Evolutionary conservation across 2,113 vertebrate genomes (phyloP), one percentile per base, ranked within the genome.

Genomic region (Melanerpes aurifrons): DNA sequence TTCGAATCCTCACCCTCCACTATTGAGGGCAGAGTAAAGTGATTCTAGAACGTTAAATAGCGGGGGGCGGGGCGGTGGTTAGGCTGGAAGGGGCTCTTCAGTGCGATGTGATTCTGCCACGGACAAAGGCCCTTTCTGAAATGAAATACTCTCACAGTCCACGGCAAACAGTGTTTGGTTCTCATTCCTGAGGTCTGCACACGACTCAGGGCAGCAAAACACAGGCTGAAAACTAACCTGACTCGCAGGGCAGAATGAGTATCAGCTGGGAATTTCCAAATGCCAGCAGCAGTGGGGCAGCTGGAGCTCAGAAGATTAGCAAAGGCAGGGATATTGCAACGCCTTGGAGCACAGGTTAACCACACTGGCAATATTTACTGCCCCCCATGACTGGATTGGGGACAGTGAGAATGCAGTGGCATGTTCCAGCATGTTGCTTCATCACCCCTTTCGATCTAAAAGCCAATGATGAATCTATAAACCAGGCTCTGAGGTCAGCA

Each of bases 401-500:
- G 77, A 53, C 35, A 26, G 13, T 26, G 72, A 66, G 79, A 72
- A 78, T 15, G 14, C 5, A 3, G 15, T 15, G 31, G 82, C 66
- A 2, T 71, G 87, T 86, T 93, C 21, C 43, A 86, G 82, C 86
- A 43, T 4, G 24, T 64, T 66, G 58, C 80, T 31, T 87, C 82
- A 90, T 88, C 40, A 2, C 25, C 25, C 79, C 3, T 81, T 83
- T 77, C 5, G 4, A 90, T 94, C 87, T 78, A 45, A 88, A 78
- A 15, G 43, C 75, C 87, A 66, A 91, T 92, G 57, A 83, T 3
- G 35, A 94, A 94, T 91, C 90, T 86, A 95, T 94, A 86, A 87
- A 87, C 72, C 93, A 94, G 82, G 82, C 72, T 86, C 66, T 0
- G 1, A 94, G 91, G 91, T 91, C 82, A 91, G 54, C 57, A 58